phyloP scores from a whole-genome alignment of 2,888 invertebrate species.

The Formica aserva region DNA sequence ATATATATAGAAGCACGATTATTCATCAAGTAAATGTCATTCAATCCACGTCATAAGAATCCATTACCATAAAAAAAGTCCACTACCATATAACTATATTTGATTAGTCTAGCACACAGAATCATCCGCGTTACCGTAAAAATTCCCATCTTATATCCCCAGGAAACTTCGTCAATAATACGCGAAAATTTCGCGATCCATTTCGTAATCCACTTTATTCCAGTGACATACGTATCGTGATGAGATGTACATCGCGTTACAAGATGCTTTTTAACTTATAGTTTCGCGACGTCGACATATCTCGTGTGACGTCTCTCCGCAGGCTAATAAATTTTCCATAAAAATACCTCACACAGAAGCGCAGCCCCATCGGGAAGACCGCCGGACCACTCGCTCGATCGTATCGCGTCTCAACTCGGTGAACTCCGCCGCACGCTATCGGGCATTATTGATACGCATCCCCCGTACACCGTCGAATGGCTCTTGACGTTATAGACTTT shows the following conservation, averaged over 20 bases:
- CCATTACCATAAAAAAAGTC: too few relatives aligned
- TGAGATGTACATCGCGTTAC: background rate
- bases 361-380: conserved; percentile 23
- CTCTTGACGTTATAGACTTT: conserved; percentile 56
- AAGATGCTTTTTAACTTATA: conserved; percentile 19
- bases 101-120: background rate
- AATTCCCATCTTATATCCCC: background rate
- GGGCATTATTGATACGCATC: conserved; percentile 56
- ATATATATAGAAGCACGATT: background rate
- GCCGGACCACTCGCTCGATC: conserved; percentile 53
- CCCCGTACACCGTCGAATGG: conserved; percentile 35
- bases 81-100: background rate
- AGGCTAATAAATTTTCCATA: conserved; percentile 44
- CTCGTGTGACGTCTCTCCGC: conserved; percentile 4
- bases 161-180: conserved; percentile 7
- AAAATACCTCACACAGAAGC: conserved; percentile 31
- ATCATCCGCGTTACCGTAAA: background rate
- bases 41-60: background rate
- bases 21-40: background rate
- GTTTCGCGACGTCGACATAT: background rate
- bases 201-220: conserved; percentile 16
- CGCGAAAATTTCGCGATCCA: background rate
- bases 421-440: conserved; percentile 51
- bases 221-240: background rate
- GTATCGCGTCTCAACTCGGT: conserved; percentile 56